These are phyloP conservation scores for Oscheius myriophilus DNA, from an alignment of 2,888 invertebrate genomes.

Conservation along the genomic window DNA sequence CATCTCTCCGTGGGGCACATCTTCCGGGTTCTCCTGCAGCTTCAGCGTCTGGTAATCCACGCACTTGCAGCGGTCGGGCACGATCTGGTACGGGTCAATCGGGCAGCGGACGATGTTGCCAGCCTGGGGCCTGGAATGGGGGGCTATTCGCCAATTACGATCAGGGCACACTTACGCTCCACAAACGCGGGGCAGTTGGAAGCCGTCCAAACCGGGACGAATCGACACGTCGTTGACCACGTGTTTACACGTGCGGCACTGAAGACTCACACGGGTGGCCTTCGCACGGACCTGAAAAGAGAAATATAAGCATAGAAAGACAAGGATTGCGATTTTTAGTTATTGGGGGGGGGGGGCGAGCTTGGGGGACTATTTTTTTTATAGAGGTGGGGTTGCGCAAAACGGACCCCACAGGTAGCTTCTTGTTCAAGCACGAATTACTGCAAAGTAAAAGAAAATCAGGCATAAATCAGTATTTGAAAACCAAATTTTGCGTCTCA, in stretches of 20 bases:
- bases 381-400: no score
- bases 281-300: conserved; percentile 82
- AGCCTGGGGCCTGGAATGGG: conserved; percentile 82
- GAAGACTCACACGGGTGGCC: conserved; percentile 91
- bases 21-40: conserved; percentile 85
- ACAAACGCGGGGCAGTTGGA: conserved; percentile 92
- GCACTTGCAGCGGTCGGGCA: conserved; percentile 96
- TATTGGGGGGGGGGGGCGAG: no score
- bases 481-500: no score
- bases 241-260: conserved; percentile 89
- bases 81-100: conserved; percentile 94
- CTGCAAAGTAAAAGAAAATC: no score
- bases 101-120: conserved; percentile 88
- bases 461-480: no score
- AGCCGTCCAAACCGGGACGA: conserved; percentile 94
- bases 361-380: no score
- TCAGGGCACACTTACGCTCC: conserved; percentile 78
- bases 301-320: not conserved
- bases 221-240: conserved; percentile 88
- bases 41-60: conserved; percentile 97
- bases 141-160: not conserved
- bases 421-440: no score
- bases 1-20: conserved; percentile 94
- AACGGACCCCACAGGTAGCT: no score
- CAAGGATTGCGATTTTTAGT: no score